Base-by-base conservation (phyloP, 2,797 vertebrate genomes). In the Capromys pilorides region DNA sequence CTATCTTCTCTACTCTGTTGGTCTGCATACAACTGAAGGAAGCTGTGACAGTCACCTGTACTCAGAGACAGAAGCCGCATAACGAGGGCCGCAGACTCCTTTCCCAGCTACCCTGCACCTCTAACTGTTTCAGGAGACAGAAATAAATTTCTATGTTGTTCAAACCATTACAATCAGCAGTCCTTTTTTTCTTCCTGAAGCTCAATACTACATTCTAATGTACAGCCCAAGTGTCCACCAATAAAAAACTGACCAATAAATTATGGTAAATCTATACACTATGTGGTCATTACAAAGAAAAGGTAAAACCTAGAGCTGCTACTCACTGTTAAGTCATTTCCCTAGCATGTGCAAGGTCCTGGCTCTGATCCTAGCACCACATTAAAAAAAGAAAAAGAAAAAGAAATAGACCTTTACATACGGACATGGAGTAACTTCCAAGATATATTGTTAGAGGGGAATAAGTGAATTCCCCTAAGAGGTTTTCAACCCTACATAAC, bases 221-320 rank as follows among this genome's bases (percentile, higher is more conserved):
- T 2, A 85, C 36, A 90, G 88, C 22, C 22, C 54, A 92, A 93
- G 73, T 88, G 28, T 31, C 75, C 33, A 95, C 69, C 59, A 92
- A 75, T 80, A 95, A 93, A 92, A 64, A 3, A 87, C 49, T 81
- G 33, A 80, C 64, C 81, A 62, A 90, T 84, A 95, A 66, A 75
- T 0, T 71, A 66, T 62, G 57, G 31, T 80, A 88, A 24, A 96
- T 85, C 39, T 87, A 13, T 36, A 91, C 3, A 85, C 16, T n/a
- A 86, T 1, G 11, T 88, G 12, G 3, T 28, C n/a, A 90, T 61
- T 45, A 85, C 93, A 94, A 88, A 91, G 21, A 94, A 91, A 94
- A 78, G 26, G 14, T 28, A 93, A 16, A 33, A 36, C 28, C 26
- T 41, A 28, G 18, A 28, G 28, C 28, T 33, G 61, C 73, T 31